Conservation (phyloP, 2,113 vertebrate species). For the Maccullochella peelii region DNA sequence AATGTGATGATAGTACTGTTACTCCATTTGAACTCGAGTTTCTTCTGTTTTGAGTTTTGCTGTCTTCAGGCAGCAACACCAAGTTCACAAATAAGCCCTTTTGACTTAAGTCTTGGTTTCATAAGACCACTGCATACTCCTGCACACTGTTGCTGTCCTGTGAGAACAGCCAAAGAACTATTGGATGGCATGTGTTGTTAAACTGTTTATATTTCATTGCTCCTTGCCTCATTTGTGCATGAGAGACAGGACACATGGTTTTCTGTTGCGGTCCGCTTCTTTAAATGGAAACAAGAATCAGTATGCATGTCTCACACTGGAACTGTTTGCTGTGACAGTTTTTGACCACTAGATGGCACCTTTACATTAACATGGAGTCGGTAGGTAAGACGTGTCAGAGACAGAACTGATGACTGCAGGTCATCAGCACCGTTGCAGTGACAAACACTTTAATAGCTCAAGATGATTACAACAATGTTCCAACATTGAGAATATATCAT, state of each 20-base stretch:
- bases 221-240: background rate
- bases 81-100: background rate
- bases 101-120: background rate
- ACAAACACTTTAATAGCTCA: background rate
- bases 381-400: background rate
- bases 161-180: background rate
- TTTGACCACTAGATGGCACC: conserved; percentile 56
- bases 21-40: background rate
- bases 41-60: background rate
- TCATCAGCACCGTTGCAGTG: background rate
- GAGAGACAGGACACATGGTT: background rate
- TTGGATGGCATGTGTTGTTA: background rate
- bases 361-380: background rate
- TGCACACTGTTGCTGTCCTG: background rate
- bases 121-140: too few species aligned
- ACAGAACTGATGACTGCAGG: background rate
- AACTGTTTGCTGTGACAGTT: conserved; percentile 3
- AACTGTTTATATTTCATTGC: background rate
- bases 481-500: background rate
- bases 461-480: background rate
- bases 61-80: background rate
- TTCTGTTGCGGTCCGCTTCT: background rate
- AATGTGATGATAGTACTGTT: background rate
- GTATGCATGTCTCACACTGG: background rate
- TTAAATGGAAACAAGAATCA: background rate